phyloP scores from a whole-genome alignment of 2,888 invertebrate species.

The Parnassius mnemosyne region DNA sequence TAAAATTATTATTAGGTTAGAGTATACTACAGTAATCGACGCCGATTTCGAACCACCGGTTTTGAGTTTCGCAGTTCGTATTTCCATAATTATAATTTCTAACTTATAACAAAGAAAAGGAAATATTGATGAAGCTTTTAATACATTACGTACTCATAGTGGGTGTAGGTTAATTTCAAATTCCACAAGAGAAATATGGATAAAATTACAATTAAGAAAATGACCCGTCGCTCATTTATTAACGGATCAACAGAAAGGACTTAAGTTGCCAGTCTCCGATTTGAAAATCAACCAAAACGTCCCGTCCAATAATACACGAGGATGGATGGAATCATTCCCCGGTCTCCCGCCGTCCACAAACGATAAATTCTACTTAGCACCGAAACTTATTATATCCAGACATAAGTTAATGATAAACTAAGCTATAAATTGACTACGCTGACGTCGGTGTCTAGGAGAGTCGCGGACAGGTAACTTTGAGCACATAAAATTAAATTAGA shows the following conservation, averaged over 20 bases:
- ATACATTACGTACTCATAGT: too few relatives aligned
- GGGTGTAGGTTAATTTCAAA: too few relatives aligned
- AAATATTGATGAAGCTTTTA: too few relatives aligned
- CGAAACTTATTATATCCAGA: constrained; percentile 56
- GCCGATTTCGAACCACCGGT: too few relatives aligned
- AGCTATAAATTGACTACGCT: constrained; percentile 57
- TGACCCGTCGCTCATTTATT: constrained; percentile 14
- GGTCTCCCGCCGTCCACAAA: constrained; percentile 43
- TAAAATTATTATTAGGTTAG: too few relatives aligned
- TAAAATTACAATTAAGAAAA: constrained; percentile 6
- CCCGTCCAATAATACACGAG: constrained; percentile 28
- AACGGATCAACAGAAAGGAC: constrained; percentile 13
- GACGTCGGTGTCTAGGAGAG: constrained; percentile 65
- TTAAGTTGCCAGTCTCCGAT: constrained; percentile 39
- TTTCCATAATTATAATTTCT: too few relatives aligned
- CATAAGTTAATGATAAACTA: constrained; percentile 64
- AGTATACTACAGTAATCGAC: too few relatives aligned
- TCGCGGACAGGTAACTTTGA: constrained; percentile 54
- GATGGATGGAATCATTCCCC: constrained; percentile 30
- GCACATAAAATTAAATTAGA: constrained; percentile 62
- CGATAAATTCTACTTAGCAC: constrained; percentile 60
- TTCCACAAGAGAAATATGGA: not conserved
- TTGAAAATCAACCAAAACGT: constrained; percentile 32
- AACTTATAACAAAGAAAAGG: too few relatives aligned
- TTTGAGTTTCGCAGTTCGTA: too few relatives aligned